phyloP scores from a whole-genome alignment of 2,888 invertebrate genomes.

The Drosophila macrospina region DNA sequence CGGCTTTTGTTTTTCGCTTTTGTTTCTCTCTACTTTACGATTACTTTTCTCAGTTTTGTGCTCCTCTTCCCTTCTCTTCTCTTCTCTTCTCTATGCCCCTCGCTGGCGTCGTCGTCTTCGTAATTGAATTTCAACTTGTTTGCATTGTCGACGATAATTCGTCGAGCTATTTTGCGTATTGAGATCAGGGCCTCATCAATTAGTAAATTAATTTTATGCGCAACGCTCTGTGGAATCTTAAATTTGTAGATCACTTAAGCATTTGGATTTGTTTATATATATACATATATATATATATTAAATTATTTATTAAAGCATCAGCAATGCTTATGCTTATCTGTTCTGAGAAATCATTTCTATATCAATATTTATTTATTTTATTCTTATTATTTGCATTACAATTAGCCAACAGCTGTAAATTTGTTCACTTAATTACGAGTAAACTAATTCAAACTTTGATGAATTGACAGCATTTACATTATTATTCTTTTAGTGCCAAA shows the following conservation, averaged over 20 bases:
- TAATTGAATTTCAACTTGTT: slow-evolving; percentile 83
- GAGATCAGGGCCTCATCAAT: slow-evolving; percentile 85
- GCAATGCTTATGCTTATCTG: too few species aligned
- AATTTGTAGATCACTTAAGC: slow-evolving; percentile 34
- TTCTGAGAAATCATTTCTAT: too few species aligned
- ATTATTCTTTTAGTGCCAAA: slow-evolving; percentile 9
- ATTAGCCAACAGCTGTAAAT: not conserved
- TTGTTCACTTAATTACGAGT: not conserved
- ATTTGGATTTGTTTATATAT: slow-evolving; percentile 2
- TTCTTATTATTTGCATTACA: not conserved
- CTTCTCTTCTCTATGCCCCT: not conserved
- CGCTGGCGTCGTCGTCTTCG: slow-evolving; percentile 60
- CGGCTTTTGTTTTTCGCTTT: slow-evolving; percentile 68
- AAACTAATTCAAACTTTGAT: not conserved
- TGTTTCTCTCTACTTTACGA: slow-evolving; percentile 72
- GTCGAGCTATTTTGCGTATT: slow-evolving; percentile 84
- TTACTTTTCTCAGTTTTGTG: slow-evolving; percentile 68
- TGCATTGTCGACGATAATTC: slow-evolving; percentile 82
- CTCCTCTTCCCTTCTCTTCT: not conserved
- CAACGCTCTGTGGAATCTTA: slow-evolving; percentile 71
- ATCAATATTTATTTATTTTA: not conserved
- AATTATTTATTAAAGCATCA: not conserved
- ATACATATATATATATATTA: not conserved
- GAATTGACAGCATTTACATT: not conserved
- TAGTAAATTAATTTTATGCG: slow-evolving; percentile 84